phyloP scores from a whole-genome alignment of 23 tunicate species.

The Halocynthia aurantium region DNA sequence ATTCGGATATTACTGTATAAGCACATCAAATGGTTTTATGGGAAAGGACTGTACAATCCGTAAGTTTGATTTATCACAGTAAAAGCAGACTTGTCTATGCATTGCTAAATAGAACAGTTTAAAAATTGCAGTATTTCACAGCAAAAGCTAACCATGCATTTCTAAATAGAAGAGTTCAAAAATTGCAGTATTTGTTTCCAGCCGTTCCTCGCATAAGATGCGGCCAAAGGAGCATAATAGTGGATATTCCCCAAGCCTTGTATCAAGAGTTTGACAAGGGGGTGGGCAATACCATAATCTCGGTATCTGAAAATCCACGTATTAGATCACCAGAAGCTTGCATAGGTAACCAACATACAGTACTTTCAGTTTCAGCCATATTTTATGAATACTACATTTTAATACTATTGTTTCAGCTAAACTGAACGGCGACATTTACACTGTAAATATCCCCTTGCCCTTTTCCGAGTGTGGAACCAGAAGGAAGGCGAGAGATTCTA shows the following conservation, averaged over 20 bases:
- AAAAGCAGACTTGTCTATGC: background rate
- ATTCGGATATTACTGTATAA: slow-evolving; percentile 31
- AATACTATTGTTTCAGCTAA: too few species aligned
- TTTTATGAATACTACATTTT: too few species aligned
- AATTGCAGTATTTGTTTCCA: background rate
- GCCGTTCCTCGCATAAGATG: slow-evolving; percentile 17
- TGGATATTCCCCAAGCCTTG: slow-evolving; percentile 1
- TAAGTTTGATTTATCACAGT: too few species aligned
- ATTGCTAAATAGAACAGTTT: too few species aligned
- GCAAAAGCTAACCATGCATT: too few species aligned
- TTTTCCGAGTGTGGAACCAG: slow-evolving; percentile 6
- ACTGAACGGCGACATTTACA: too few species aligned
- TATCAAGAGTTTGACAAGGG: slow-evolving; percentile 17
- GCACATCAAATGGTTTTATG: slow-evolving; percentile 11
- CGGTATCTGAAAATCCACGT: slow-evolving; percentile 5
- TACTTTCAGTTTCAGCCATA: background rate
- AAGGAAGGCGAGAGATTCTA: background rate
- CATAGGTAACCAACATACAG: background rate
- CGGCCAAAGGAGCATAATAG: background rate
- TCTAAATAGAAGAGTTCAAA: background rate
- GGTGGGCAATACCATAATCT: slow-evolving; percentile 16
- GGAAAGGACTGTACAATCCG: slow-evolving; percentile 27
- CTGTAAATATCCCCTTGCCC: background rate
- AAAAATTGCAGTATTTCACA: too few species aligned
- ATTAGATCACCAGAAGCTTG: background rate